Evolutionary conservation across 2,113 vertebrate genomes (phyloP).

Genomic region (Syngnathoides biaculeatus): DNA sequence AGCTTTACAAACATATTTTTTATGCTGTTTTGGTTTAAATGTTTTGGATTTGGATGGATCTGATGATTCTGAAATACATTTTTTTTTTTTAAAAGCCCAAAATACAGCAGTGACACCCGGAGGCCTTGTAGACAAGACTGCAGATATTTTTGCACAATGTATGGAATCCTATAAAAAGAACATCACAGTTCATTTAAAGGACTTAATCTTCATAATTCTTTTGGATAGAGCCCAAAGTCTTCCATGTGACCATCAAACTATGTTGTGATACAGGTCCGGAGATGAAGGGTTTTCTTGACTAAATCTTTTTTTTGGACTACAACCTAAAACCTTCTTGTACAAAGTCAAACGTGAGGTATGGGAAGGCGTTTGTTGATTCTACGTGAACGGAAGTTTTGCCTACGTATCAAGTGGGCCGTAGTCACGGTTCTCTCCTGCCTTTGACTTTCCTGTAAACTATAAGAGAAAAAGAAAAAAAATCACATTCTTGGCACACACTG

Average conservation of each 20-base stretch:
- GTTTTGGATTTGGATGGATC: not conserved
- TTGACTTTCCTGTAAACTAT: slow-evolving; percentile 38
- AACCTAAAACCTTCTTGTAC: slow-evolving; percentile 25
- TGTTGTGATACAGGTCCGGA: not conserved
- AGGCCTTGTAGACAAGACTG: slow-evolving; percentile 66
- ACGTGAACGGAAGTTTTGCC: slow-evolving; percentile 24
- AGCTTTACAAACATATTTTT: not conserved
- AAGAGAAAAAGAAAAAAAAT: slow-evolving; percentile 32
- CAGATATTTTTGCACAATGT: slow-evolving; percentile 69
- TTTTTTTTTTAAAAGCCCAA: not conserved
- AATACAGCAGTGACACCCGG: slow-evolving; percentile 46
- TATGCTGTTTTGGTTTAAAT: not conserved
- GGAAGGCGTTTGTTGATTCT: slow-evolving; percentile 30
- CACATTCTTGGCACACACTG: slow-evolving; percentile 38
- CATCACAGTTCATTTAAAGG: slow-evolving; percentile 43
- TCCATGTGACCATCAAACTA: slow-evolving; percentile 1
- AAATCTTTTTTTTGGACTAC: slow-evolving; percentile 16
- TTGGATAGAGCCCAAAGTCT: slow-evolving; percentile 36
- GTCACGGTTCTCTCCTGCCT: slow-evolving; percentile 43
- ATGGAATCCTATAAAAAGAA: slow-evolving; percentile 40
- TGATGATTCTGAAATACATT: not conserved
- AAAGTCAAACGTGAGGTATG: slow-evolving; percentile 27
- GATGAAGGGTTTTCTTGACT: not conserved
- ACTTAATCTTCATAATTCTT: slow-evolving; percentile 33
- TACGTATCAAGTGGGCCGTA: slow-evolving; percentile 27